Evolutionary conservation across 2,888 invertebrate species (phyloP), one percentile per base, ranked within the genome.

Genomic region (Drosophila sordidapex): DNA sequence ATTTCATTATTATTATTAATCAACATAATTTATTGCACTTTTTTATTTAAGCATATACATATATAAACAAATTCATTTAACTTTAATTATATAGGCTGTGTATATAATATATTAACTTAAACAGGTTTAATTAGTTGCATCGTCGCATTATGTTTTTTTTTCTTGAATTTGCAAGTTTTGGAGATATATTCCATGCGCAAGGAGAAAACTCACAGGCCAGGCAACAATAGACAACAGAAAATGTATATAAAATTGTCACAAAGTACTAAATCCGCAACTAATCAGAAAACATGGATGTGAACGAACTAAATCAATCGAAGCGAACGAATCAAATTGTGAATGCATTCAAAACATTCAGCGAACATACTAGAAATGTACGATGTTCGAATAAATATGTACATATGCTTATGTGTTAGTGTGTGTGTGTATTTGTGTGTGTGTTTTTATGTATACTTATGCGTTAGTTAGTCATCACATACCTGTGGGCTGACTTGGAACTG

Each of bases 401-500:
- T 49, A n/a, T 38, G 29, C 51, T 53, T 61, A 35, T 62, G 58
- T 70, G 33, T 49, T 43, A 53, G 29, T 52, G n/a, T 33, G 25
- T 62, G 48, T 70, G 27, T 49, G 52, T 65, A 33, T 58, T 31
- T 49, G 21, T 33, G 48, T 54, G 31, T 56, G 53, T 43, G 35
- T 64, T 53, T 62, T 48, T 57, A 36, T 69, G 31, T 46, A 48
- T 59, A 49, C 60, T 46, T 49, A 40, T 56, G 48, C 54, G 46
- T 49, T 46, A 48, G 54, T 57, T 57, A 64, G 60, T 21, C 29
- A 53, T 71, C 75, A 90, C 92, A 83, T 93, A 93, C 93, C 93
- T 93, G 93, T 86, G 93, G 93, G 92, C 93, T 93, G 89, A 97
- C 97, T 95, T 98, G 98, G 94, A 97, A 98, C 94, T 97, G 98